Percentiles rank a stretch among this genome's conserved stretches.
Conservation (phyloP, 2,888 invertebrate species). For the Nebria salina region DNA sequence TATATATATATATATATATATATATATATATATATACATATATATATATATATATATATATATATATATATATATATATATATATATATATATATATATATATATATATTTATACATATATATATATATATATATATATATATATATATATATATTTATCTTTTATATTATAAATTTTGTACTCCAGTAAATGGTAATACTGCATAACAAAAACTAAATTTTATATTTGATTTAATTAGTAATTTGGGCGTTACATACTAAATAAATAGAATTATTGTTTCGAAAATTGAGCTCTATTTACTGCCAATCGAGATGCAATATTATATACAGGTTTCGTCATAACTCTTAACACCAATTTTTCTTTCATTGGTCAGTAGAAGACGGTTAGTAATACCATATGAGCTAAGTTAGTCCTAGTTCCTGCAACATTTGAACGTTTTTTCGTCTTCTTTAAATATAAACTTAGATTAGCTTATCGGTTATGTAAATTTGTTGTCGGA, state of each 20-base stretch:
- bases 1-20: constrained; percentile 26
- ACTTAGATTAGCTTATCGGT: no score
- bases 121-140: no score
- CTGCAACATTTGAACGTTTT: no score
- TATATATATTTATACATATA: no score
- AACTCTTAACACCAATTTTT: constrained; percentile 44
- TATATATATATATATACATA: no score
- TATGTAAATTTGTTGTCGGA: no score
- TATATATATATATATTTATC: constrained; percentile 2
- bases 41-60: no score
- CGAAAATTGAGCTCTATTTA: constrained; percentile 38
- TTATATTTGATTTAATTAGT: not conserved
- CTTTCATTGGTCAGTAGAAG: constrained; percentile 14
- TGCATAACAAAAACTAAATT: not conserved
- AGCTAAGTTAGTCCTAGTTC: no score
- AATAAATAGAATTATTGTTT: constrained; percentile 13
- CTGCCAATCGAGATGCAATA: constrained; percentile 44
- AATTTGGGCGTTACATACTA: not conserved
- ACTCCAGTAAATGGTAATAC: not conserved
- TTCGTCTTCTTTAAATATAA: no score
- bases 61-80: no score
- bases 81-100: no score
- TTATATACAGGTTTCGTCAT: constrained; percentile 35
- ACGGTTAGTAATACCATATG: not conserved
- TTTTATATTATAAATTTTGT: not conserved